Evolutionary conservation across 2,888 invertebrate species (phyloP).

Genomic region (Apotomis turbidana): DNA sequence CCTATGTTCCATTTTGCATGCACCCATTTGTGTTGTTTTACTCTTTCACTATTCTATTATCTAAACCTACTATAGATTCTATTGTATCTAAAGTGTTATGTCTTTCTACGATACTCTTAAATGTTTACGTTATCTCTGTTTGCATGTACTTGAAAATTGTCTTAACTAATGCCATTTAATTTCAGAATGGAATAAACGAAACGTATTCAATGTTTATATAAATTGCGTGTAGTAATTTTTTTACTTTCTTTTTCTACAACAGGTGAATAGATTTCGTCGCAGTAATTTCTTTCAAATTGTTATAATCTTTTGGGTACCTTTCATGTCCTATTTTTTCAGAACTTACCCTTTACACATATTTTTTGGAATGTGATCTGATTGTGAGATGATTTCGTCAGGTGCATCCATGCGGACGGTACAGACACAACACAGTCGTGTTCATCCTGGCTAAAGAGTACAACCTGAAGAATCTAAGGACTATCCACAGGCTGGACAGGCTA

Average conservation of each 20-base stretch:
- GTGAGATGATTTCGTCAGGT: slow-evolving; percentile 84
- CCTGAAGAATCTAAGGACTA: slow-evolving; percentile 95
- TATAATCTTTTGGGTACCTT: too few species aligned
- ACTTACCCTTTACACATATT: too few species aligned
- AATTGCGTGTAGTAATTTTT: too few species aligned
- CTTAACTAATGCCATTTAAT: background rate
- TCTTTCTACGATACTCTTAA: background rate
- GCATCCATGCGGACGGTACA: slow-evolving; percentile 98
- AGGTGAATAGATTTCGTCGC: too few species aligned
- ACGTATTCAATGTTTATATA: too few species aligned
- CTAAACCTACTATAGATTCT: too few species aligned
- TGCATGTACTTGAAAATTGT: slow-evolving; percentile 15
- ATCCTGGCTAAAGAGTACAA: slow-evolving; percentile 98
- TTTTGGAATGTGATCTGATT: background rate
- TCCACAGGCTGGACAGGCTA: slow-evolving; percentile 97
- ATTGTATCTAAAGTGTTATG: background rate
- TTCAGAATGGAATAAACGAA: background rate
- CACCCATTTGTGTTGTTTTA: slow-evolving; percentile 10
- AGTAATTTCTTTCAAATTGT: too few species aligned
- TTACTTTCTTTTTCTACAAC: too few species aligned
- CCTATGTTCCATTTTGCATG: slow-evolving; percentile 24
- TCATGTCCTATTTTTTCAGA: too few species aligned
- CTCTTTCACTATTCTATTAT: slow-evolving; percentile 12
- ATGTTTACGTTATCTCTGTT: background rate
- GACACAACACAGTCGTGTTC: slow-evolving; percentile 98